These are phyloP conservation scores for Calcarius lapponicus DNA, from an alignment of 2,797 vertebrate genomes.

Conservation along the genomic window DNA sequence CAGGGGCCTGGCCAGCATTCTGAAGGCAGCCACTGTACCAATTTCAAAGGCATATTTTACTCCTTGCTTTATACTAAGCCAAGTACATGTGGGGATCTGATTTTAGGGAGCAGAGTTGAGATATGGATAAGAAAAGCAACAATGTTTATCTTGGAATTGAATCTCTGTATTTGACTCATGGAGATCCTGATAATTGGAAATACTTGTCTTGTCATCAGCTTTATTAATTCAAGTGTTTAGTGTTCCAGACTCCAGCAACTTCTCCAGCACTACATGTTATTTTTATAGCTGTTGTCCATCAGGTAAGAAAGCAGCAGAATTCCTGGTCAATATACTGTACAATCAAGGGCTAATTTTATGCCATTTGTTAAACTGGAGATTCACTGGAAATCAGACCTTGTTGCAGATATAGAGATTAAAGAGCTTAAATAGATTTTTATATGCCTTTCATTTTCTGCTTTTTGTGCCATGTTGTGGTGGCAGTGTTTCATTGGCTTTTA, in stretches of 20 bases:
- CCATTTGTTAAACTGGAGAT: not conserved
- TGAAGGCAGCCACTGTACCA: not conserved
- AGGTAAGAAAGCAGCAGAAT: not conserved
- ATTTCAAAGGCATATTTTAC: not conserved
- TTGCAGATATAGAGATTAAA: not conserved
- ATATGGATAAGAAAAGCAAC: not conserved
- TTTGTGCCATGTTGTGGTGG: not conserved
- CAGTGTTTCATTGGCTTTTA: not conserved
- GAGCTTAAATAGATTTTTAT: not conserved
- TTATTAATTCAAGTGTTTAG: not conserved
- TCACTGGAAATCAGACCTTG: not conserved
- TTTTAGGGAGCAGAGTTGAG: not conserved
- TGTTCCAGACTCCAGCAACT: not conserved
- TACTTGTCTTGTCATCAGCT: not conserved
- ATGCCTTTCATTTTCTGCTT: not conserved
- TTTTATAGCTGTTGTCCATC: not conserved
- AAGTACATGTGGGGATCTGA: not conserved
- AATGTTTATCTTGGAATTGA: not conserved
- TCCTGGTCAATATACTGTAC: not conserved
- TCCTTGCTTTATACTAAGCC: not conserved
- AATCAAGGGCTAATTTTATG: not conserved
- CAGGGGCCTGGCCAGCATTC: not conserved
- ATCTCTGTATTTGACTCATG: not conserved
- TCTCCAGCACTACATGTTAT: not conserved
- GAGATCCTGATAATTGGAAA: not conserved